phyloP scores from a whole-genome alignment of 2,888 invertebrate genomes.

The Acleris literana region DNA sequence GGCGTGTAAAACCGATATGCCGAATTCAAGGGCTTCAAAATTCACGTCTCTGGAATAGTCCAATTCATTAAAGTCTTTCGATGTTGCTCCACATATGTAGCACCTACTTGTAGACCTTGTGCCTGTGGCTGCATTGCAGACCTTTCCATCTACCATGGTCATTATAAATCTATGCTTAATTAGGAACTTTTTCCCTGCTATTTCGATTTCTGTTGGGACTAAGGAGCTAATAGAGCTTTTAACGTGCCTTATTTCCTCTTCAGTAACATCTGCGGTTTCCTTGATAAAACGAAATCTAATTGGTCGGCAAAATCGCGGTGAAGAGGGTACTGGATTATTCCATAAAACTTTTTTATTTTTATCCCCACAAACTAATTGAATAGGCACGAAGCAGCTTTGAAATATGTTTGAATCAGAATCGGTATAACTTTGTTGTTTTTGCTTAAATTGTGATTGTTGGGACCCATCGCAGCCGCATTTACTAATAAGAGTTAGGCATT shows the following conservation, averaged over 20 bases:
- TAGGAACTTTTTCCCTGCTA: not conserved
- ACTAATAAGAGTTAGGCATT: not conserved
- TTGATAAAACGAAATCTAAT: conserved; percentile 45
- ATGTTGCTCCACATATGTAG: too few species aligned
- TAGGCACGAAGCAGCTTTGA: conserved; percentile 44
- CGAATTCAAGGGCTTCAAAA: not conserved
- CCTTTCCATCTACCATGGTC: too few species aligned
- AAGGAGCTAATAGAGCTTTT: conserved; percentile 19
- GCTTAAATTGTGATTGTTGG: conserved; percentile 4
- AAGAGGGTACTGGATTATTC: conserved; percentile 46
- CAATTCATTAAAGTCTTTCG: too few species aligned
- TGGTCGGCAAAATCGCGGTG: conserved; percentile 45
- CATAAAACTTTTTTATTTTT: conserved; percentile 43
- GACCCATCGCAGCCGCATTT: conserved; percentile 16
- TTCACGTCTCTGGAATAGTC: too few species aligned
- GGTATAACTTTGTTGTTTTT: not conserved
- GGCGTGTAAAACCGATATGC: conserved; percentile 1
- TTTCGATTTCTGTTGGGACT: too few species aligned
- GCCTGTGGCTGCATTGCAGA: too few species aligned
- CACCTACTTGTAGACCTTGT: too few species aligned
- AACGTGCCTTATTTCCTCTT: conserved; percentile 44
- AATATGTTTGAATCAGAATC: conserved; percentile 42
- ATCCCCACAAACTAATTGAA: conserved; percentile 38
- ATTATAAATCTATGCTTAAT: too few species aligned
- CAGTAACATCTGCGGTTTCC: conserved; percentile 41